Evolutionary conservation across 2,888 invertebrate genomes (phyloP).

Genomic region (Drosophila hawaiiensis): DNA sequence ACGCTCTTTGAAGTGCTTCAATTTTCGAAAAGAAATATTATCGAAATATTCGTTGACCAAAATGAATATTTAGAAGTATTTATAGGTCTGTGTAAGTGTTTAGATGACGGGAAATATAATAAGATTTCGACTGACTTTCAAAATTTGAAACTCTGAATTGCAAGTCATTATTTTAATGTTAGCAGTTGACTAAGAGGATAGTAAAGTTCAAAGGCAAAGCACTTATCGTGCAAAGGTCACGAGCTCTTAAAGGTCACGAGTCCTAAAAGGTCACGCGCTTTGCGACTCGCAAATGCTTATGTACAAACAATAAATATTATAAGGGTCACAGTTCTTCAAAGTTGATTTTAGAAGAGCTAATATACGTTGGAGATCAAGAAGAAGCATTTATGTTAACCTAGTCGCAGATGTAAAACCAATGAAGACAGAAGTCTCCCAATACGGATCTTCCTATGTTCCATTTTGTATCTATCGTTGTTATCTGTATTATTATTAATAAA

Average conservation of each 20-base stretch:
- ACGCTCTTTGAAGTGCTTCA: constrained; percentile 43
- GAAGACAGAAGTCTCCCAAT: not conserved
- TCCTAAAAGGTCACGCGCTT: not conserved
- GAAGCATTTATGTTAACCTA: not conserved
- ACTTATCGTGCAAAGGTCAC: not conserved
- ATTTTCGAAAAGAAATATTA: constrained; percentile 17
- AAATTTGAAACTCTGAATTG: not conserved
- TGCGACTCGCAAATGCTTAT: not conserved
- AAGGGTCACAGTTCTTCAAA: not conserved
- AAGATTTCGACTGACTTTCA: not conserved
- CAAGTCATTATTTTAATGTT: not conserved
- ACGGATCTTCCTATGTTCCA: not conserved
- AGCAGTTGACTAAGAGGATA: not conserved
- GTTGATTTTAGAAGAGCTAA: not conserved
- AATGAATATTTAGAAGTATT: not conserved
- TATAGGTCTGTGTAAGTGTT: not conserved
- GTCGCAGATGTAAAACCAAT: not conserved
- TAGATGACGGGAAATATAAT: not conserved
- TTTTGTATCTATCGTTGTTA: not conserved
- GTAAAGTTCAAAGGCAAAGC: not conserved
- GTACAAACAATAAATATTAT: not conserved
- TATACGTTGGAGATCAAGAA: not conserved
- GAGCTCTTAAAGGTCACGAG: not conserved
- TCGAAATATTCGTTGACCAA: constrained; percentile 13
- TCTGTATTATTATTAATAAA: not conserved